Evolutionary conservation across 2,888 invertebrate species (phyloP).

Genomic region (Alitta virens): DNA sequence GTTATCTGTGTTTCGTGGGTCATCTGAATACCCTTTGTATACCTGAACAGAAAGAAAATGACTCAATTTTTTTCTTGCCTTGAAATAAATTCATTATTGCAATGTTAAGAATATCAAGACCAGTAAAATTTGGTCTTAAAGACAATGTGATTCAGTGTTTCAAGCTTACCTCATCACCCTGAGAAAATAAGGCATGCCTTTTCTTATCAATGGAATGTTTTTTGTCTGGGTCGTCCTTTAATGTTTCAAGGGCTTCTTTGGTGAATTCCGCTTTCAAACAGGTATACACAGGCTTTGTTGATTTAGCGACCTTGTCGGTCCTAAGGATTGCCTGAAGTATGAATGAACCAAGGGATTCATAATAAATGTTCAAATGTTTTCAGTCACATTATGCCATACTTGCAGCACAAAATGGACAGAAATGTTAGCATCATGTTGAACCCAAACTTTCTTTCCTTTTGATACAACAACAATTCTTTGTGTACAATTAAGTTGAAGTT

Average conservation of each 20-base stretch:
- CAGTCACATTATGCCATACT: no score
- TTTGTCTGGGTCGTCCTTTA: conserved; percentile 27
- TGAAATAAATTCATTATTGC: no score
- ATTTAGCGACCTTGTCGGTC: not conserved
- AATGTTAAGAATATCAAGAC: no score
- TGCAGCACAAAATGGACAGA: no score
- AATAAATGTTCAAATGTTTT: no score
- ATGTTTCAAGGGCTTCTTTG: conserved; percentile 36
- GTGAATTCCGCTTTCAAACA: conserved; percentile 39
- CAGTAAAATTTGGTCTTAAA: no score
- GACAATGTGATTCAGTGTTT: no score
- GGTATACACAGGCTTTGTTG: not conserved
- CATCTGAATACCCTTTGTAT: conserved; percentile 31
- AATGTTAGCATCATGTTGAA: no score
- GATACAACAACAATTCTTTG: no score
- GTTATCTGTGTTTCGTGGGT: conserved; percentile 34
- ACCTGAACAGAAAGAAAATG: conserved; percentile 22
- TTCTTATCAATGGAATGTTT: conserved; percentile 28
- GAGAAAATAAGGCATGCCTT: conserved; percentile 33
- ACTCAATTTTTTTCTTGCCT: no score
- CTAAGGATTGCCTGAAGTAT: not conserved
- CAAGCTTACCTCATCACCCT: conserved; percentile 34
- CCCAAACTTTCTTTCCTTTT: no score
- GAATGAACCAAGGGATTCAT: not conserved
- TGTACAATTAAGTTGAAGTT: no score